phyloP scores from a whole-genome alignment of 64 coral and sea anemone genomes.

The Dendrophyllia cribrosa region DNA sequence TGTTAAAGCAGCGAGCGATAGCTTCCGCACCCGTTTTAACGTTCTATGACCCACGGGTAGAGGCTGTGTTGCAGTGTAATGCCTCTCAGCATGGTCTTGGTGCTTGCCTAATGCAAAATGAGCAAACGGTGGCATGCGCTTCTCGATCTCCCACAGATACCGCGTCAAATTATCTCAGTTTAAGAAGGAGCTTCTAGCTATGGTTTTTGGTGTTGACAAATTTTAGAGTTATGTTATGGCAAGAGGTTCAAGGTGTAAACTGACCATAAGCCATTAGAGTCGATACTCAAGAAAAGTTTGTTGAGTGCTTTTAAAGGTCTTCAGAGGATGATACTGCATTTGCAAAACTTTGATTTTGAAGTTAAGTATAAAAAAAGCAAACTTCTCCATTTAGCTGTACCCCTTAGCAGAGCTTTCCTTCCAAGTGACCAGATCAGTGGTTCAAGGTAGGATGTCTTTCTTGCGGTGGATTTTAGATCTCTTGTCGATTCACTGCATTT shows the following conservation, averaged over 20 bases:
- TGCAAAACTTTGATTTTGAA: slow-evolving; percentile 58
- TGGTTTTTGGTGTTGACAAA: background rate
- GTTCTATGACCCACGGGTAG: background rate
- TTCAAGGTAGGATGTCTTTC: slow-evolving; percentile 39
- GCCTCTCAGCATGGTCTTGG: slow-evolving; percentile 43
- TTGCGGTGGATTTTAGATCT: slow-evolving; percentile 27
- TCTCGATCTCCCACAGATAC: background rate
- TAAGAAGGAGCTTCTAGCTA: background rate
- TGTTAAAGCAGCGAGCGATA: slow-evolving; percentile 20
- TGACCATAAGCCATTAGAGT: background rate
- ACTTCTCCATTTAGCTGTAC: slow-evolving; percentile 32
- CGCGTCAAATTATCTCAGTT: background rate
- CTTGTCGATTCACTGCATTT: no score
- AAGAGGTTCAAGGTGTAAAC: slow-evolving; percentile 12
- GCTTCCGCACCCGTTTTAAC: slow-evolving; percentile 12
- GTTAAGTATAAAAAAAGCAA: slow-evolving; percentile 42
- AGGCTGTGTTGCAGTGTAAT: slow-evolving; percentile 26
- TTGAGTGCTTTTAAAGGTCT: background rate
- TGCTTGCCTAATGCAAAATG: slow-evolving; percentile 40
- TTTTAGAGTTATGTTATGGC: slow-evolving; percentile 9
- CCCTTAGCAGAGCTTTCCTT: slow-evolving; percentile 51
- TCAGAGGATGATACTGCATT: slow-evolving; percentile 39
- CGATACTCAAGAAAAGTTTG: slow-evolving; percentile 34
- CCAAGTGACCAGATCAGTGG: background rate
- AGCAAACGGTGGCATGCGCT: background rate